phyloP scores from a whole-genome alignment of 2,113 vertebrate genomes.

The Colaptes auratus region DNA sequence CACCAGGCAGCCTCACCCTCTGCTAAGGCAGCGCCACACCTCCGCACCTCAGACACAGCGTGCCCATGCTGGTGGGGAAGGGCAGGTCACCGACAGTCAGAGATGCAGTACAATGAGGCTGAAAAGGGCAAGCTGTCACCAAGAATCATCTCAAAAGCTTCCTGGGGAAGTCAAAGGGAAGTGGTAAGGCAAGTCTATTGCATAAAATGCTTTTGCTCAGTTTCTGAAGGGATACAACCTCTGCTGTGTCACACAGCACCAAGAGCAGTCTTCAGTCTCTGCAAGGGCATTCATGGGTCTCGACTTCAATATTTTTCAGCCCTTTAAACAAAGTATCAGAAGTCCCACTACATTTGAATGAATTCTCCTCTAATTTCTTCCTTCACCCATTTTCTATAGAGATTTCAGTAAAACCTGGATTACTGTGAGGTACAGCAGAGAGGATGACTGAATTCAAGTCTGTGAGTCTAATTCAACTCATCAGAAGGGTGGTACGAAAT shows the following conservation, averaged over 20 bases:
- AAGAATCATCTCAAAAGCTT: background rate
- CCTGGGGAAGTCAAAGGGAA: background rate
- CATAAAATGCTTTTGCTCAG: background rate
- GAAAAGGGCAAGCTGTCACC: background rate
- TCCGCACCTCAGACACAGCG: rapidly evolving
- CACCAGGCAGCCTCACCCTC: background rate
- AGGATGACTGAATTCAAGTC: background rate
- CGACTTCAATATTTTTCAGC: background rate
- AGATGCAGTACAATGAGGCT: rapidly evolving
- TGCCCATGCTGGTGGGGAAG: rapidly evolving
- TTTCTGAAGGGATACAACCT: background rate
- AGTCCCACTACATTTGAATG: background rate
- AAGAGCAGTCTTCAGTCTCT: background rate
- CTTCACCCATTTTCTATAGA: background rate
- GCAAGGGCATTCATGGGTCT: background rate
- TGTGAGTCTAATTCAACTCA: background rate
- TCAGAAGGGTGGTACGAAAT: background rate
- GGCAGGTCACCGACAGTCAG: rapidly evolving
- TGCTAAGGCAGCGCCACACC: rapidly evolving
- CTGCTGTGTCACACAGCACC: background rate
- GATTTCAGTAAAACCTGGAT: background rate
- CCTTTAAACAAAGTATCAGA: background rate
- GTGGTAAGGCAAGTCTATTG: background rate
- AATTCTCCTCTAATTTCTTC: background rate
- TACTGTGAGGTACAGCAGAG: background rate